phyloP scores from a whole-genome alignment of 2,888 invertebrate genomes.

The Lypha dubia region DNA sequence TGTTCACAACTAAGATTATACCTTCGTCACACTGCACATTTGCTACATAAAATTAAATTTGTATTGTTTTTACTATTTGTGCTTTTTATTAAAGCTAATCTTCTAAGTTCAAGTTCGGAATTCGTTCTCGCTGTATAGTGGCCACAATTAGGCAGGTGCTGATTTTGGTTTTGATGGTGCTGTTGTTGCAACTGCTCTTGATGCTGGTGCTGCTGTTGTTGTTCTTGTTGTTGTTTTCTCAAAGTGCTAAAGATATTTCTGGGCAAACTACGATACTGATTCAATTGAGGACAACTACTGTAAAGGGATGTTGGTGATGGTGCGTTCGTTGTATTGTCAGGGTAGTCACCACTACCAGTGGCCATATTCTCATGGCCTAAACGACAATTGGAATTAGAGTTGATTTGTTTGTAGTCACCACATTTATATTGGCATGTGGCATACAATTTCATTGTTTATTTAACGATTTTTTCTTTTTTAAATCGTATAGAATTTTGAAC shows the following conservation, averaged over 20 bases:
- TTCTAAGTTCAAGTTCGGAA: constrained; percentile 73
- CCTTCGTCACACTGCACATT: constrained; percentile 83
- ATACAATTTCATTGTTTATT: constrained; percentile 80
- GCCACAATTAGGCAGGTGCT: constrained; percentile 56
- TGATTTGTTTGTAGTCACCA: constrained; percentile 77
- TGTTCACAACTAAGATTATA: constrained; percentile 81
- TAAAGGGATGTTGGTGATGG: constrained; percentile 80
- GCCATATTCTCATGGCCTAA: constrained; percentile 79
- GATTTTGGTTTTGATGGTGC: constrained; percentile 58
- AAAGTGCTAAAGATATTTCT: constrained; percentile 69
- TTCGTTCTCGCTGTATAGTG: constrained; percentile 52
- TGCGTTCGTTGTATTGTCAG: constrained; percentile 74
- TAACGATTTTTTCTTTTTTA: constrained; percentile 47
- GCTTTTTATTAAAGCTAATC: constrained; percentile 67
- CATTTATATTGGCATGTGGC: constrained; percentile 82
- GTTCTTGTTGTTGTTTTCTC: constrained; percentile 59
- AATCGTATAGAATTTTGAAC: constrained; percentile 44
- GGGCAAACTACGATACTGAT: constrained; percentile 73
- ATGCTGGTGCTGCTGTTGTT: constrained; percentile 45
- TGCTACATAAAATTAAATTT: constrained; percentile 79
- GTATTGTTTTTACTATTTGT: constrained; percentile 72
- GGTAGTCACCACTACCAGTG: constrained; percentile 76
- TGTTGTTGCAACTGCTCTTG: constrained; percentile 61
- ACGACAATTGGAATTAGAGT: constrained; percentile 71
- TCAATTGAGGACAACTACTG: constrained; percentile 82